Evolutionary conservation across 1,140 invertebrate species (phyloP), one percentile per base, ranked within the genome.

Genomic region (Saxidomus purpurata): DNA sequence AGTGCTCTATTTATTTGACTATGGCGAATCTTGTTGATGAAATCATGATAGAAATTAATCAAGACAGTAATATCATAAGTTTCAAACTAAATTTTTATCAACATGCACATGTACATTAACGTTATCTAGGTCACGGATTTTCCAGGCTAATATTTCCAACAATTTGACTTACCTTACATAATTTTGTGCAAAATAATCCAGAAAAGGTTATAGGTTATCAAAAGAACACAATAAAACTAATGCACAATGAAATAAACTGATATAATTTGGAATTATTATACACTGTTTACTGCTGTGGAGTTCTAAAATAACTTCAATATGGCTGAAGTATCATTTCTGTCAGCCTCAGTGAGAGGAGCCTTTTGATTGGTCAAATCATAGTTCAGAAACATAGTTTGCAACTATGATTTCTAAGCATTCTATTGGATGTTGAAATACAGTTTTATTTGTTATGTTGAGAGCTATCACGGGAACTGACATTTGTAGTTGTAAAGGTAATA

Each of bases 401-500:
- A 74, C 69, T 74, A 74, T 74, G 69, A 74, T 74, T 74, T 74
- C 69, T 71, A 40, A 4, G 69, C 69, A 38, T 74, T 74, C 34
- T 38, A 74, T 74, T 74, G 69, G 69, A 38, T 74, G 69, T 38
- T 74, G 36, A 74, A 74, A 74, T 74, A 74, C 69, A 74, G 69
- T 74, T 74, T 74, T 38, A 40, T 74, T 74, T 25, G 34, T 74
- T 38, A 22, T 17, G 69, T 74, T 74, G 76, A 80, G 92, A 93
- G 92, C 92, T 93, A 93, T 93, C 92, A 91, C 92, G 92, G 92
- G 92, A 86, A 52, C 0, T 67, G 13, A 11, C 0, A 9, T 4
- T 4, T 38, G 0, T 0, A 9, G 28, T 17, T 19, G 8, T n/a
- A 22, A 19, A 55, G 11, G n/a, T n/a, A n/a, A n/a, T n/a, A n/a